A percentile compares a stretch with the other conserved stretches of the same genome.
Conservation (phyloP, 2,113 vertebrate genomes). For the Varanus komodoensis region DNA sequence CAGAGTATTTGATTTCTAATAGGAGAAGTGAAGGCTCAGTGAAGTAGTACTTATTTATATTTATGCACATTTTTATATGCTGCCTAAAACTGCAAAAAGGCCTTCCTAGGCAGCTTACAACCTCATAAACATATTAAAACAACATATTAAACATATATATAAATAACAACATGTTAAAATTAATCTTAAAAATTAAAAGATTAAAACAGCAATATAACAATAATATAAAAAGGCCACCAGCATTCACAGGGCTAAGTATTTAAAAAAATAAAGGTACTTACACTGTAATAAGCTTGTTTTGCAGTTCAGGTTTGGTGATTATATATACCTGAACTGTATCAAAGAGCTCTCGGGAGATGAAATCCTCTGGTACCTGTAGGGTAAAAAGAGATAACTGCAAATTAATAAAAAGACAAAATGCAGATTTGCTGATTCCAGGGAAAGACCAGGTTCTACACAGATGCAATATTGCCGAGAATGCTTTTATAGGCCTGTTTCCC, state of each 20-base stretch:
- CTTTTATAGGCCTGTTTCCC: not conserved
- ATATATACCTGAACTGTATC: constrained; percentile 98
- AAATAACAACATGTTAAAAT: too few relatives aligned
- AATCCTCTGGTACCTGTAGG: constrained; percentile 94
- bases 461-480: not conserved
- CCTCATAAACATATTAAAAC: too few relatives aligned
- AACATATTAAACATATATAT: too few relatives aligned
- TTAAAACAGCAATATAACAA: too few relatives aligned
- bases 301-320: constrained; percentile 97
- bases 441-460: not conserved
- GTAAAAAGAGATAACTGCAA: not conserved
- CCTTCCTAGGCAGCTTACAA: too few relatives aligned
- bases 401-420: not conserved
- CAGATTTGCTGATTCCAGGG: not conserved
- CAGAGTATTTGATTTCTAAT: not conserved
- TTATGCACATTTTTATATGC: too few relatives aligned
- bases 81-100: too few relatives aligned
- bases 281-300: constrained; percentile 99
- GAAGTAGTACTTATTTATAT: too few relatives aligned
- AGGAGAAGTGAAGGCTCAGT: not conserved
- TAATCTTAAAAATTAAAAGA: too few relatives aligned
- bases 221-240: too few relatives aligned
- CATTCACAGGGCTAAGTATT: too few relatives aligned
- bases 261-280: constrained; percentile 73
- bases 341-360: constrained; percentile 97